Evolutionary conservation across 2,113 vertebrate genomes (phyloP).

Genomic region (Carlito syrichta): DNA sequence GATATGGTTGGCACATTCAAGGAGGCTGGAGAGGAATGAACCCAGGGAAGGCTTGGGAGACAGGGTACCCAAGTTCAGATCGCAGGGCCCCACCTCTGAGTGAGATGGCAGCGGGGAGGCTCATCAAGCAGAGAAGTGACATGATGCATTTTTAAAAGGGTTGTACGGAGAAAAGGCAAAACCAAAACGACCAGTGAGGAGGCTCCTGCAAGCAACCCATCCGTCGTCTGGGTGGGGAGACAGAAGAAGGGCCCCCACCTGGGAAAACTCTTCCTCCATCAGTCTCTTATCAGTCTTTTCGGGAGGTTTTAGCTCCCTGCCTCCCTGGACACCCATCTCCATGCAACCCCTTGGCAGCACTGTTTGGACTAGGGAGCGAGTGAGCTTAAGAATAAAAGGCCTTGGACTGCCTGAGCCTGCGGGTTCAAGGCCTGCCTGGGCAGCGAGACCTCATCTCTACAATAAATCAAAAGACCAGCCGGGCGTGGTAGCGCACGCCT

Average conservation of each 20-base stretch:
- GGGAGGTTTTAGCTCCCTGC: too few relatives aligned
- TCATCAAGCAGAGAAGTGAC: neutral
- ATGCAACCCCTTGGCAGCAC: too few relatives aligned
- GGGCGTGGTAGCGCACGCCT: too few relatives aligned
- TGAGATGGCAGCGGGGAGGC: neutral
- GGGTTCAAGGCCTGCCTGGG: too few relatives aligned
- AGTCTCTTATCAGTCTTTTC: too few relatives aligned
- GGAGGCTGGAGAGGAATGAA: neutral
- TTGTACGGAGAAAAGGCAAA: neutral
- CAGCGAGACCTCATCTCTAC: too few relatives aligned
- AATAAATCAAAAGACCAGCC: too few relatives aligned
- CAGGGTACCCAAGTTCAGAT: rapidly evolving
- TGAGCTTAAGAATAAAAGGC: neutral
- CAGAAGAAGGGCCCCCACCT: too few relatives aligned
- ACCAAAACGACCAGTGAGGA: neutral
- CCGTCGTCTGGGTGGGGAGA: too few relatives aligned
- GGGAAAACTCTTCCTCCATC: too few relatives aligned
- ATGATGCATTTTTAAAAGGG: neutral
- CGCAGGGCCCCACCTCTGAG: neutral
- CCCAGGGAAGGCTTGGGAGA: neutral
- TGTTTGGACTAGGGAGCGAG: neutral
- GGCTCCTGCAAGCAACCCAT: neutral
- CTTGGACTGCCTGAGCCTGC: too few relatives aligned
- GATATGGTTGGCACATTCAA: neutral
- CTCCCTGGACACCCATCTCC: too few relatives aligned